Base-by-base conservation (phyloP, 2,113 vertebrate genomes). In the Nansenia antarctica region DNA sequence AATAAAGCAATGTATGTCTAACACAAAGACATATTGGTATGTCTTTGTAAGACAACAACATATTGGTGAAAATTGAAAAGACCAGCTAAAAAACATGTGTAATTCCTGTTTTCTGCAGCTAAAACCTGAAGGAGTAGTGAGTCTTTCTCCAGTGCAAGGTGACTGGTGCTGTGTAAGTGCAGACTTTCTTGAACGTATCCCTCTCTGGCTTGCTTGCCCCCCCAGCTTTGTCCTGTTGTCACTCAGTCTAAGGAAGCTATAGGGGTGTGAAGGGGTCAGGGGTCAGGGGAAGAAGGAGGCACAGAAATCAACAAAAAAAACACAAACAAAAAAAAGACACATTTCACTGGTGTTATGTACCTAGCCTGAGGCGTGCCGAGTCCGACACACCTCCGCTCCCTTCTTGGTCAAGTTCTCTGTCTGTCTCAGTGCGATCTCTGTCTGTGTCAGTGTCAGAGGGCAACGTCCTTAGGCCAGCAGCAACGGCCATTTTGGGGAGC, bases 61-160 rank as follows among this genome's bases (percentile, higher is more conserved):
- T 53, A 42, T 42, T 4, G n/a, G n/a, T 49, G n/a, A 22, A 63
- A 71, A 70, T 35, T 63, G 45, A 54, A 74, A 78, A 45, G 66
- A 69, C 60, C 4, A 26, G n/a, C 78, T 49, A 55, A 73, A 74
- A 76, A 77, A 72, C 42, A 42, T 47, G 64, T n/a, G 57, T 74
- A n/a, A n/a, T 81, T 63, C 66, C 57, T 72, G 67, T 82, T 20
- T 12, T 42, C 71, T 26, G 59, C 29, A 32, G 24, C 52, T 57
- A 52, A n/a, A 63, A 77, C 72, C 8, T 31, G 9, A 42, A 29
- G 35, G 27, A 35, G 57, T 62, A 67, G 67, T 34, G 29, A 67
- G 63, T 81, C 35, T 65, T 34, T 73, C 79, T 88, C 83, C 87
- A 89, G 88, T 90, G 89, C 86, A 89, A 86, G 70, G 72, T 79